Base-by-base conservation (phyloP, 2,113 vertebrate species). In the Nothocercus nigrocapillus region DNA sequence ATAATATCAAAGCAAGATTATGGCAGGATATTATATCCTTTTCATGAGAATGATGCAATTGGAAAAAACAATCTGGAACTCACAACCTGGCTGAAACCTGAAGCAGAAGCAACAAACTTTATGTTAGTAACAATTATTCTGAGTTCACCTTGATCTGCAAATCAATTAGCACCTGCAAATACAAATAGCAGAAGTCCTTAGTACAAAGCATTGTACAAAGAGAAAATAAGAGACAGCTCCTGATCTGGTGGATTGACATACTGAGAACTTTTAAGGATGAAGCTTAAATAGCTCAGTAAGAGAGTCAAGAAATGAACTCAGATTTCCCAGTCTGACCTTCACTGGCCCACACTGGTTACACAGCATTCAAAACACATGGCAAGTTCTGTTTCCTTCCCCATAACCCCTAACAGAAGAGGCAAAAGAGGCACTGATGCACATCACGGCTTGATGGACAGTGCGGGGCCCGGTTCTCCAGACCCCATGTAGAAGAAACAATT, bases 171-270 rank as follows among this genome's bases (percentile, higher is more conserved):
- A 72, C 51, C 64, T 64, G 34, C 64, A 90, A 88, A 78, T 56
- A 94, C 24, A 34, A 38, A 72, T 32, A 83, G 61, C 22, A 25
- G 68, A 91, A 58, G 67, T 75, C 73, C 79, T 61, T 75, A 63
- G 68, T 83, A 28, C 34, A 88, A 93, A 83, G 51, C 28, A 11
- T 45, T 68, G 49, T 68, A 44, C 68, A 96, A 94, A 95, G 59
- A 93, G 45, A 88, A 91, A 91, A 89, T 49, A 84, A 79, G 45
- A 90, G 88, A 85, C 45, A 51, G 61, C 18, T 85, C 54, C 28
- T 53, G 80, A 73, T 95, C 82, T 53, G 38, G 17, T 86, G 88
- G 83, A 42, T 78, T 90, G 82, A 93, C 79, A 81, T 64, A 56
- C 51, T 76, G 83, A 90, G 78, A 61, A 49, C 21, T 49, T 49